These are phyloP conservation scores for Thunnus thynnus DNA, from an alignment of 2,113 vertebrate genomes.

Conservation along the genomic window DNA sequence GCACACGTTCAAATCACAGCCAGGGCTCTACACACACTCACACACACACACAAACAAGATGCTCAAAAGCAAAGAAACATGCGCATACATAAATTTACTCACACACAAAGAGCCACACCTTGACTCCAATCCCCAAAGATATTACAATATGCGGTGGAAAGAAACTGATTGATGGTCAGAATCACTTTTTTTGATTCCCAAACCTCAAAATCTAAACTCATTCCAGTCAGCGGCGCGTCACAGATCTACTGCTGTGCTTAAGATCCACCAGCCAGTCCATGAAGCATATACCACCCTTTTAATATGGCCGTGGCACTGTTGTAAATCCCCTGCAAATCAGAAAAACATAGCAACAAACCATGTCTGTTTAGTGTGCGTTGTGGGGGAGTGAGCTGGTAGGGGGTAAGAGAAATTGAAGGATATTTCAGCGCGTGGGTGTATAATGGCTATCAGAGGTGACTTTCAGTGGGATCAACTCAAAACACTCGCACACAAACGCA, in stretches of 20 bases:
- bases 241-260: constrained; percentile 64
- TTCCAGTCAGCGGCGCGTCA: constrained; percentile 1
- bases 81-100: constrained; percentile 10
- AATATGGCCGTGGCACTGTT: constrained; percentile 50
- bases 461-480: constrained; percentile 79
- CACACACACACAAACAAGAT: background rate
- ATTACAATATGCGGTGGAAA: background rate
- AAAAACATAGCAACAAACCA: constrained; percentile 64
- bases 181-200: constrained; percentile 51
- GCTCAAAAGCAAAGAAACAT: constrained; percentile 8
- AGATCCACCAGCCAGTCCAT: constrained; percentile 58
- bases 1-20: constrained; percentile 6
- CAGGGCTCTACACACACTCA: background rate
- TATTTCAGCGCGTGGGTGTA: constrained; percentile 75
- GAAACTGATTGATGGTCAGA: constrained; percentile 40
- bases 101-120: constrained; percentile 34
- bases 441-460: constrained; percentile 82
- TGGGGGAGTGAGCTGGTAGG: constrained; percentile 75
- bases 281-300: constrained; percentile 57
- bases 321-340: constrained; percentile 73
- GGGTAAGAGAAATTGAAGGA: constrained; percentile 76
- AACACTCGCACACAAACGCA: constrained; percentile 70
- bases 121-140: constrained; percentile 5
- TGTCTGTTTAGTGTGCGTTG: constrained; percentile 68
- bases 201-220: constrained; percentile 37